Conservation (phyloP, 2,888 invertebrate species). For the Diadegma fenestrale region DNA sequence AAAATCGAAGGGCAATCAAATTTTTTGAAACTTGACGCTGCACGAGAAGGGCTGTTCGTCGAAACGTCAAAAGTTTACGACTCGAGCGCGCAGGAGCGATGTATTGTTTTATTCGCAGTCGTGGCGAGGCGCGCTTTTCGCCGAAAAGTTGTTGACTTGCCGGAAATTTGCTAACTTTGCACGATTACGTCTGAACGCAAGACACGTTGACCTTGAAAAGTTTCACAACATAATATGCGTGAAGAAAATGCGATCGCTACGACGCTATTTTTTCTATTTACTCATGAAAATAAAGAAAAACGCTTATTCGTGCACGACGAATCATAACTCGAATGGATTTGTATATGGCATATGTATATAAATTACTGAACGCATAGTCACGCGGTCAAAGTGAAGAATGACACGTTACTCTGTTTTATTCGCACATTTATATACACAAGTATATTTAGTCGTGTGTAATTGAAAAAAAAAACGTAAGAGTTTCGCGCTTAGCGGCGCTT, state of each 20-base stretch:
- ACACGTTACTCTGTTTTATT: constrained; percentile 32
- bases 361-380: constrained; percentile 53
- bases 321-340: constrained; percentile 43
- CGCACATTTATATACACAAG: constrained; percentile 10
- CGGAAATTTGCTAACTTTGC: not conserved
- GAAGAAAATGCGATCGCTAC: not conserved
- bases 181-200: not conserved
- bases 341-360: constrained; percentile 41
- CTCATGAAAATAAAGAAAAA: constrained; percentile 39
- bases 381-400: constrained; percentile 58
- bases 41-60: not conserved
- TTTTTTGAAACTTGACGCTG: not conserved
- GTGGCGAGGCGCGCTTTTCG: not conserved
- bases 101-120: not conserved
- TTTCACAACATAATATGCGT: not conserved
- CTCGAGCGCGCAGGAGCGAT: constrained; percentile 15
- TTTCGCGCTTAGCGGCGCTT: constrained; percentile 26
- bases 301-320: constrained; percentile 20
- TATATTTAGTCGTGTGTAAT: constrained; percentile 17
- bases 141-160: not conserved
- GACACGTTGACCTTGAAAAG: not conserved
- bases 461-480: constrained; percentile 20
- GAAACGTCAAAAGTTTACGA: constrained; percentile 25
- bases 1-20: not conserved
- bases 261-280: constrained; percentile 5